Percentiles rank a stretch among this genome's conserved stretches.
phyloP scores from a whole-genome alignment of 2,113 vertebrate species.

The Notiomystis cincta region DNA sequence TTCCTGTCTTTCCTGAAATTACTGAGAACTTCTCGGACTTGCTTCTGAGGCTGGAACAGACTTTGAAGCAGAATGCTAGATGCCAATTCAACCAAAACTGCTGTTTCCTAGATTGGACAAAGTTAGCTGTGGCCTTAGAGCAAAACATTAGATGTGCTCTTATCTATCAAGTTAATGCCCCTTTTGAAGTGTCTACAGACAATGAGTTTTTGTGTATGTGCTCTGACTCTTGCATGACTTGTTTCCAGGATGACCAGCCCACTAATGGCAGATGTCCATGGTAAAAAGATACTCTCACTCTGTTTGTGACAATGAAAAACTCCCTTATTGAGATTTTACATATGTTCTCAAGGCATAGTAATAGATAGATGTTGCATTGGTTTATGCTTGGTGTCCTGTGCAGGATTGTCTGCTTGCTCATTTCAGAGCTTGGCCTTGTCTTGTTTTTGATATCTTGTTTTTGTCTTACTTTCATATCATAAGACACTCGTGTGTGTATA shows the following conservation, averaged over 20 bases:
- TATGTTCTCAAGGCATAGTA: not conserved
- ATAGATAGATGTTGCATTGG: not conserved
- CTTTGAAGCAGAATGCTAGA: not conserved
- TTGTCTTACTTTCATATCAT: not conserved
- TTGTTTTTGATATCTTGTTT: not conserved
- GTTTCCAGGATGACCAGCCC: not conserved
- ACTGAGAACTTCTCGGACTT: not conserved
- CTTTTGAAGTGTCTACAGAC: not conserved
- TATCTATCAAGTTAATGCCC: not conserved
- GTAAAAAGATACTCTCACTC: slow-evolving; percentile 7
- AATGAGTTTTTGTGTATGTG: rapidly evolving
- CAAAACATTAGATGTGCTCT: not conserved
- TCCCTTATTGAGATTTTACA: not conserved
- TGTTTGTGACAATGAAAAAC: not conserved
- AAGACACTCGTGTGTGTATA: not conserved
- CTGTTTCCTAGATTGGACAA: not conserved
- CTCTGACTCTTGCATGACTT: not conserved
- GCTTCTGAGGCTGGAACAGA: not conserved
- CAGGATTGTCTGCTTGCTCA: not conserved
- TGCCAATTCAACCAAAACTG: not conserved
- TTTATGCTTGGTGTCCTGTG: not conserved
- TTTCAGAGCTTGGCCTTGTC: not conserved
- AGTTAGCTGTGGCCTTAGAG: not conserved
- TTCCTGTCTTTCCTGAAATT: not conserved
- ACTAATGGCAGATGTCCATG: not conserved